Base-by-base conservation (phyloP, 2,888 invertebrate genomes). In the Patella depressa region DNA sequence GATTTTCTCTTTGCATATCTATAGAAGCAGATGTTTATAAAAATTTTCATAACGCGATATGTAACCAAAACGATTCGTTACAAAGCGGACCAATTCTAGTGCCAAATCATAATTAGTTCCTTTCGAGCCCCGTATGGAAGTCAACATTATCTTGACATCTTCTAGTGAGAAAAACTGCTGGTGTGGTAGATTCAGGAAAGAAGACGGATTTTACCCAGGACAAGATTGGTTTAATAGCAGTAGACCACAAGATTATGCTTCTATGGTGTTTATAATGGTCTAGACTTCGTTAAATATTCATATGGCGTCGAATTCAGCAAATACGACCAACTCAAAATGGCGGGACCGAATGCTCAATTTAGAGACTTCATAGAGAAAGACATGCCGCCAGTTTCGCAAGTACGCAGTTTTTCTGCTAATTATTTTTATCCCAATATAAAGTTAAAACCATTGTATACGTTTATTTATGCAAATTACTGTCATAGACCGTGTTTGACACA, bases 301-400 rank as follows among this genome's bases (percentile, higher is more conserved):
- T 76, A 76, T 71, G 73, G 73, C 70, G 73, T 75, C 79, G 78
- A 75, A 74, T 71, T 72, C 71, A 70, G 79, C 77, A 78, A 77
- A 76, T 14, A 24, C 65, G 65, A 65, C 65, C 72, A 54, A 77
- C 70, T 77, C 76, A 80, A 82, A 73, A 83, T 83, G 83, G 83
- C 83, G 81, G 80, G 77, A 53, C 78, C 81, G 72, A 71, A 80
- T 75, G 78, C 81, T 77, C 81, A 80, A 57, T 81, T 83, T 77
- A 80, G 79, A 78, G 83, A 83, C 77, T 80, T 81, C 77, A 77
- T 83, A 83, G 83, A 81, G 73, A 65, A 78, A 73, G 78, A 80
- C 72, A 82, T 85, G 84, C 85, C 83, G 54, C 81, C 82, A 69
- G 84, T 82, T 24, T 80, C 83, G 72, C 85, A 84, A 83, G 84